Base-by-base conservation (phyloP, 2,888 invertebrate genomes). In the Protophormia terraenovae region DNA sequence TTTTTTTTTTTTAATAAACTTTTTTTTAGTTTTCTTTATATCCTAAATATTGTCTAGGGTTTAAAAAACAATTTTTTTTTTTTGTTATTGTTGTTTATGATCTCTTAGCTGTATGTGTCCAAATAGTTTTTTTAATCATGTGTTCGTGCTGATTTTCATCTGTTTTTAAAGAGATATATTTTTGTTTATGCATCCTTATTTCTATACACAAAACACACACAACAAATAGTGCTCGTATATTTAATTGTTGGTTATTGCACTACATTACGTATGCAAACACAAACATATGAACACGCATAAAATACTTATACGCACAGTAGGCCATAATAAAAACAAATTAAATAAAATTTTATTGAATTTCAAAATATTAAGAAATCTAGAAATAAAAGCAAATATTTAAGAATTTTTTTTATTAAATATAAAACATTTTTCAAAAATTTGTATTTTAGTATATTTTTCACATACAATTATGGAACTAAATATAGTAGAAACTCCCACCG, bases 141-240 rank as follows among this genome's bases (percentile, higher is more conserved):
- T 66, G 41, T 60, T 81, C 73, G 81, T 75, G 67, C 35, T 50
- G 67, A 75, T 75, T 81, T 67, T 75, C 67, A 81, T 81, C 67
- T 47, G 60, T 35, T 50, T 80, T 80, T 27, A 80, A 62, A 80
- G 24, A 47, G 45, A 80, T 72, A 66, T 53, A 60, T 47, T 27
- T 24, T 62, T 29, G 29, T 71, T 50, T 41, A 78, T 71, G 38
- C 38, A 71, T 78, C 69, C 69, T 78, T 60, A 27, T 29, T 38
- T n/a, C n/a, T 16, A 6, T 32, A 6, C 22, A 67, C 27, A 10
- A 22, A 38, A 66, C 19, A 32, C 16, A 35, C 10, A 50, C n/a
- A 55, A 24, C 4, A 24, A 55, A 62, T 22, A 35, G n/a, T 45
- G 16, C 16, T 29, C 12, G 29, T 55, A 32, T 41, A 45, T 32